These are phyloP conservation scores for Troides helena DNA, from an alignment of 2,888 invertebrate species.

Conservation along the genomic window DNA sequence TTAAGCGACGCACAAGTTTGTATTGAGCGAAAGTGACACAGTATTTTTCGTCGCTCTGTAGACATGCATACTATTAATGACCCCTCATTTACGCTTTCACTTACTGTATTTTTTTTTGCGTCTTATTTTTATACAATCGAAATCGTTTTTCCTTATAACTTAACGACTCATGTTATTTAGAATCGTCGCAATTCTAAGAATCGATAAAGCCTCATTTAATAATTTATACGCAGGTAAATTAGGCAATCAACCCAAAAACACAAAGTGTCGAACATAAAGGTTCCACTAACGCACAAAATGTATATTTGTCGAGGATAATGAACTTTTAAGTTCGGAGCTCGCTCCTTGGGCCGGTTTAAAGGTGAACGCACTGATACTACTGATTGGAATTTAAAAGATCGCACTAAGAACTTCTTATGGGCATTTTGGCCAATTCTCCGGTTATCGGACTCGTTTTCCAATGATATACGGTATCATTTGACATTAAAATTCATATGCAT, in stretches of 20 bases:
- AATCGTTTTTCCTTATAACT: conserved; percentile 10
- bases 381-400: conserved; percentile 69
- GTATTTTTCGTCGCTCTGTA: conserved; percentile 54
- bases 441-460: conserved; percentile 63
- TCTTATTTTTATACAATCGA: conserved; percentile 16
- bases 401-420: conserved; percentile 59
- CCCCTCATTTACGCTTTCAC: conserved; percentile 70
- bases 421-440: conserved; percentile 64
- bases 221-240: conserved; percentile 29
- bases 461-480: conserved; percentile 59
- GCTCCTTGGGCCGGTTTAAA: conserved; percentile 69
- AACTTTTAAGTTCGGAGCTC: conserved; percentile 59
- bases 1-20: conserved; percentile 49
- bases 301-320: conserved; percentile 69
- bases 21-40: conserved; percentile 68
- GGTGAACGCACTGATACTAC: conserved; percentile 68
- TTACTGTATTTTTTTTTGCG: conserved; percentile 35
- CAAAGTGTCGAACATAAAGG: conserved; percentile 38
- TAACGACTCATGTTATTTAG: background rate
- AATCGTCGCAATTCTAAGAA: conserved; percentile 21
- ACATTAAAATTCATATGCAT: conserved; percentile 40
- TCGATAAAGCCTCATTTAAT: conserved; percentile 4
- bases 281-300: conserved; percentile 53
- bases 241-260: conserved; percentile 34
- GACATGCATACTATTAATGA: conserved; percentile 62